Evolutionary conservation across 2,113 vertebrate species (phyloP), one percentile per base, ranked within the genome.

Genomic region (Oceanodroma tethys): DNA sequence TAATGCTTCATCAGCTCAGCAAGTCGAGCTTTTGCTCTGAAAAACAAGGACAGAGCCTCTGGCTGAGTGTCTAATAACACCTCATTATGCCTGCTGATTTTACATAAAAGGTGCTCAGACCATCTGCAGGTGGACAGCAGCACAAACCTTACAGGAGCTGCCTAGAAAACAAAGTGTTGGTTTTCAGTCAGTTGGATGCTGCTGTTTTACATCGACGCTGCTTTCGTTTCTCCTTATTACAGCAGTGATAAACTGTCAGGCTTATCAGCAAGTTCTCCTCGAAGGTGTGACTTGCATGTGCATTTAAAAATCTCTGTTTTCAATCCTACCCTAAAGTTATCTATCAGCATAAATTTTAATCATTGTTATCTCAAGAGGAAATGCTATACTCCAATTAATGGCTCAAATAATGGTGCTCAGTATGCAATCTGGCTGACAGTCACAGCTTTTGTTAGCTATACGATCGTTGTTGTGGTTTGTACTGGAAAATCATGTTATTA

Each of bases 351-450:
- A 93, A 91, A 95, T 96, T 97, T 91, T 97, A 97, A 96, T 97
- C 71, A 60, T 82, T 86, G n/a, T 67, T 90, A 94, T 97, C 97
- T 96, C 88, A 65, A 90, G 84, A 97, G 96, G 87, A 97, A 97
- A 94, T 13, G 32, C 53, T 96, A 63, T 70, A 36, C 68, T 96
- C 56, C 95, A 97, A 97, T 98, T 95, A 98, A 97, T 90, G 90
- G 86, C 72, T 96, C 73, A 88, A 95, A 81, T 93, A 80, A 88
- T 91, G 68, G 36, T 85, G 70, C 78, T 86, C 53, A 56, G 72
- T 80, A 16, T 87, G 86, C 20, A 65, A 81, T 92, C 34, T 91
- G 90, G 80, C 81, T 95, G 90, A 45, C 17, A 67, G 56, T 73
- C 79, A n/a, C 16, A 83, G 81, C 40, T 88, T 95, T 79, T 86